phyloP scores from a whole-genome alignment of 2,888 invertebrate genomes.

The Melolontha melolontha region DNA sequence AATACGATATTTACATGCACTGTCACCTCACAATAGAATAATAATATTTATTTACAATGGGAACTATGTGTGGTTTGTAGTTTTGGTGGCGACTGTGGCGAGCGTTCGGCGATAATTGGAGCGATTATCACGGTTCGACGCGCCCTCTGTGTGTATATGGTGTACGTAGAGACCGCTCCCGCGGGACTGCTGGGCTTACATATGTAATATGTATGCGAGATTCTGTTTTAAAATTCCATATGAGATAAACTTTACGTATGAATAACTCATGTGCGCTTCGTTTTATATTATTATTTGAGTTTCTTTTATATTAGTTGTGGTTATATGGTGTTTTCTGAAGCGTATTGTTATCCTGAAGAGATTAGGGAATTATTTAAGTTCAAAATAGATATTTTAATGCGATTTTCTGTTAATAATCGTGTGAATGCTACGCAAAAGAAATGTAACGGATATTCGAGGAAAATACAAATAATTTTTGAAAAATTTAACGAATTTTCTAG shows the following conservation, averaged over 20 bases:
- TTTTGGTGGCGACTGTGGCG: slow-evolving; percentile 16
- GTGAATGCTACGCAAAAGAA: too few relatives aligned
- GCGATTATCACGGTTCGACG: slow-evolving; percentile 62
- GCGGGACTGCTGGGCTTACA: slow-evolving; percentile 6
- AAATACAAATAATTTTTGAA: too few relatives aligned
- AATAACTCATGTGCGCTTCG: slow-evolving; percentile 21
- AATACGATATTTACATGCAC: slow-evolving; percentile 62
- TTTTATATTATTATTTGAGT: too few relatives aligned
- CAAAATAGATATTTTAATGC: too few relatives aligned
- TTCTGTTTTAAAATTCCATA: slow-evolving; percentile 25
- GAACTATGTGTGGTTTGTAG: slow-evolving; percentile 55
- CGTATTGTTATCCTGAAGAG: too few relatives aligned
- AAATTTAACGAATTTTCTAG: too few relatives aligned
- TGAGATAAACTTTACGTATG: slow-evolving; percentile 27
- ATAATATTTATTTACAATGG: slow-evolving; percentile 59
- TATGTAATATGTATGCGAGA: not conserved
- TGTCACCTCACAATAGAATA: slow-evolving; percentile 59
- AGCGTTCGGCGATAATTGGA: slow-evolving; percentile 59
- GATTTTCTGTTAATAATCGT: too few relatives aligned
- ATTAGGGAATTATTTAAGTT: too few relatives aligned
- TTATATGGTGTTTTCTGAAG: too few relatives aligned
- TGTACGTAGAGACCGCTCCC: slow-evolving; percentile 6
- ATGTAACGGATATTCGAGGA: too few relatives aligned
- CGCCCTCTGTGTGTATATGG: slow-evolving; percentile 51
- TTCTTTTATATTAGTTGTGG: too few relatives aligned